These are phyloP conservation scores for Apodemia duryi DNA, from an alignment of 2,888 invertebrate species.

Conservation along the genomic window DNA sequence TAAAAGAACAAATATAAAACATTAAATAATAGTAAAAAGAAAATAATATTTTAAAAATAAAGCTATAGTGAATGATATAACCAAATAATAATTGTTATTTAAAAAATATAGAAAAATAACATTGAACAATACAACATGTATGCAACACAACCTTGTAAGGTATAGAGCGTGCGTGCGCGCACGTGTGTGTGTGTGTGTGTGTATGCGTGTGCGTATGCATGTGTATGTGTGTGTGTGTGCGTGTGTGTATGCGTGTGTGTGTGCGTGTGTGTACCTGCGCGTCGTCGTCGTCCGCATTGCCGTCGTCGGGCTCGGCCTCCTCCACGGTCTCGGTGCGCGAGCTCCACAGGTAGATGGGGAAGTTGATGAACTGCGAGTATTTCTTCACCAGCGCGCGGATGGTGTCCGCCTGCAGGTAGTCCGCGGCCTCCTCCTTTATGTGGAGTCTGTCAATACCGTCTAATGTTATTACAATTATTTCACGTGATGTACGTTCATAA, in stretches of 20 bases:
- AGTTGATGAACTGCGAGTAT: conserved; percentile 99
- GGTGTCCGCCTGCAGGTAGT: conserved; percentile 96
- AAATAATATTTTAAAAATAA: too few relatives aligned
- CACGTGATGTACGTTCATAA: too few relatives aligned
- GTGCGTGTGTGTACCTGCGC: conserved; percentile 41
- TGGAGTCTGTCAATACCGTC: conserved; percentile 80
- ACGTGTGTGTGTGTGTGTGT: conserved; percentile 24
- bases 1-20: too few relatives aligned
- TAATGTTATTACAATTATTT: too few relatives aligned
- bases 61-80: too few relatives aligned
- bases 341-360: conserved; percentile 97
- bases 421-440: conserved; percentile 97
- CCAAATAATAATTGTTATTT: too few relatives aligned
- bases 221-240: conserved; percentile 50
- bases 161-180: too few relatives aligned
- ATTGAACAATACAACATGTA: too few relatives aligned
- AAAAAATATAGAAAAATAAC: too few relatives aligned
- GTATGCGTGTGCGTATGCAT: conserved; percentile 2
- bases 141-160: too few relatives aligned
- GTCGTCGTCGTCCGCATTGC: conserved; percentile 34
- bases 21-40: too few relatives aligned
- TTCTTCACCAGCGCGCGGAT: conserved; percentile 95
- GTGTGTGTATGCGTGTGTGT: conserved; percentile 34
- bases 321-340: conserved; percentile 84
- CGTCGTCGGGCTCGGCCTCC: conserved; percentile 40